A percentile compares a stretch with the other conserved stretches of the same genome.
Conservation (phyloP, 1,140 invertebrate species). For the Cydia splendana region DNA sequence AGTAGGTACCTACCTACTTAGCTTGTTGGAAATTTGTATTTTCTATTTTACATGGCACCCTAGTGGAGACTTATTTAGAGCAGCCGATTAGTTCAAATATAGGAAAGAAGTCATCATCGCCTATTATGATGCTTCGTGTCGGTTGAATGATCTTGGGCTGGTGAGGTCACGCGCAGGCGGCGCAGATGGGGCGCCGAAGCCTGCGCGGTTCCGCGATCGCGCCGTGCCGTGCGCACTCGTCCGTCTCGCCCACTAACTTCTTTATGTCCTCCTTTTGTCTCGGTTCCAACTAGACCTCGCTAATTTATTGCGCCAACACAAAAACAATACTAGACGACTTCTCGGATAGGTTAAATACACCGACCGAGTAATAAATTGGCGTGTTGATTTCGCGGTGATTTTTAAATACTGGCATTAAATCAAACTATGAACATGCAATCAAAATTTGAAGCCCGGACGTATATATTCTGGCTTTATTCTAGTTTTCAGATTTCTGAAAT, state of each 20-base stretch:
- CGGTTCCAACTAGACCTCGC: slow-evolving; percentile 21
- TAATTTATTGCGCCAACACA: slow-evolving; percentile 11
- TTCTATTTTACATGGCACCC: neutral
- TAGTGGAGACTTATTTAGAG: neutral
- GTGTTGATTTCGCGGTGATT: neutral
- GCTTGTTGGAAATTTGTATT: neutral
- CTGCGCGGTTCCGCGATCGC: slow-evolving; percentile 19
- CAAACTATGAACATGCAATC: neutral
- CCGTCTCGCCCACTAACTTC: slow-evolving; percentile 15
- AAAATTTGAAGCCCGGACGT: neutral
- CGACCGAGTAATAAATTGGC: neutral
- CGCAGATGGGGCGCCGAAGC: neutral
- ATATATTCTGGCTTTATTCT: neutral
- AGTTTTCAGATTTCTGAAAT: neutral
- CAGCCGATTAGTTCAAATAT: neutral
- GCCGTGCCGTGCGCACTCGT: slow-evolving; percentile 21
- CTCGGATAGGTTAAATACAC: slow-evolving; percentile 17
- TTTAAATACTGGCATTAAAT: slow-evolving; percentile 10
- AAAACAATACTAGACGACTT: slow-evolving; percentile 14
- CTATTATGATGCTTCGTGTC: slow-evolving; percentile 3
- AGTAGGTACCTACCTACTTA: neutral
- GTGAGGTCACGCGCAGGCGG: slow-evolving; percentile 16
- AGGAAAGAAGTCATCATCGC: slow-evolving; percentile 1
- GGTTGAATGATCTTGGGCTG: slow-evolving; percentile 25
- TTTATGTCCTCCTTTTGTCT: slow-evolving; percentile 24